phyloP scores from a whole-genome alignment of 2,113 vertebrate species.

The Alectura lathami region DNA sequence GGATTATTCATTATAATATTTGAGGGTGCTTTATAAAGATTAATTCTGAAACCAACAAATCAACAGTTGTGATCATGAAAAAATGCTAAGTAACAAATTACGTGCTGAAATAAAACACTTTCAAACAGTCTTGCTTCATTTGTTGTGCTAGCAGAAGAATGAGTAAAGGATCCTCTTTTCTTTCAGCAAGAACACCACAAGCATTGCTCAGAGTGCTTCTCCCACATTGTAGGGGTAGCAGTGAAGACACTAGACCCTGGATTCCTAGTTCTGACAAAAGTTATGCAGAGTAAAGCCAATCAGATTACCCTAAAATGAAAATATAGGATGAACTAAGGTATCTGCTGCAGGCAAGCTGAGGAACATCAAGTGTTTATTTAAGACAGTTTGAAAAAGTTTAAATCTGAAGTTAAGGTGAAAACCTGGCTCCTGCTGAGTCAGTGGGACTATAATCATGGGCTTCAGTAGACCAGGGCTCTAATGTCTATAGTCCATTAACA shows the following conservation, averaged over 20 bases:
- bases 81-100: not conserved
- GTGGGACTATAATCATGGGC: not conserved
- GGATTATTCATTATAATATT: not conserved
- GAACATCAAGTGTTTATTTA: not conserved
- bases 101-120: not conserved
- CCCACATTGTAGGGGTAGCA: not conserved
- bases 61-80: not conserved
- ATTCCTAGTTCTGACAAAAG: not conserved
- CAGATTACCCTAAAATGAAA: not conserved
- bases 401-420: not conserved
- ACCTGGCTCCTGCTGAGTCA: rapidly evolving
- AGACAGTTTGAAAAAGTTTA: not conserved
- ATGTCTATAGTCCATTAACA: not conserved
- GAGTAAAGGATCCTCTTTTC: not conserved
- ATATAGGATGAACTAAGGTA: not conserved
- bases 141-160: not conserved
- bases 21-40: not conserved
- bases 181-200: not conserved
- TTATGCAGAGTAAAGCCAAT: not conserved
- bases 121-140: not conserved
- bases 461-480: not conserved
- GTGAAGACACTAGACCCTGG: not conserved
- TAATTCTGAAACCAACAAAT: not conserved
- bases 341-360: not conserved
- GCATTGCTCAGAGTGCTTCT: not conserved